Evolutionary conservation across 2,797 vertebrate species (phyloP).

Genomic region (Dipus sagitta): DNA sequence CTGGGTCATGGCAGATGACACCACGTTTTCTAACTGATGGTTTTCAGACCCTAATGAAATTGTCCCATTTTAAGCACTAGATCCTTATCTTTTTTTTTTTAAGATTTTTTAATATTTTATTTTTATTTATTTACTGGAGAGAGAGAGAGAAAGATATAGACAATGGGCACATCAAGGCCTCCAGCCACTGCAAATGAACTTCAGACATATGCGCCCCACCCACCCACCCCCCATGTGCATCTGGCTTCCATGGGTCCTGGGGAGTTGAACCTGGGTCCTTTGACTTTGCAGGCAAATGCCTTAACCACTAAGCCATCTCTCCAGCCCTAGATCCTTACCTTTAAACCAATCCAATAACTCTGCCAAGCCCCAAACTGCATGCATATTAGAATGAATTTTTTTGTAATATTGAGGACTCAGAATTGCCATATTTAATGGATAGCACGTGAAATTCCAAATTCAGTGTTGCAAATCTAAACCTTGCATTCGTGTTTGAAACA

Average conservation of each 20-base stretch:
- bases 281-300: no score
- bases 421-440: slow-evolving; percentile 59
- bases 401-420: slow-evolving; percentile 12
- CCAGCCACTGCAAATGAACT: no score
- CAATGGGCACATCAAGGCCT: no score
- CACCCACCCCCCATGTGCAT: no score
- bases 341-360: slow-evolving; percentile 33
- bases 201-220: no score
- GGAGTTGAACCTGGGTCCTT: no score
- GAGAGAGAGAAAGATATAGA: no score
- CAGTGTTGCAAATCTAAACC: slow-evolving; percentile 72
- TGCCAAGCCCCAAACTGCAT: slow-evolving; percentile 23
- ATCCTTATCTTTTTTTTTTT: background rate
- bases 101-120: no score
- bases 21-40: background rate
- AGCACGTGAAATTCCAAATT: slow-evolving; percentile 54
- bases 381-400: slow-evolving; percentile 39
- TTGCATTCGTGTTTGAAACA: slow-evolving; percentile 72
- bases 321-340: background rate
- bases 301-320: no score
- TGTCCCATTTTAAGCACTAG: slow-evolving; percentile 39
- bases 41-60: slow-evolving; percentile 20
- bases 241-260: no score
- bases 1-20: background rate
- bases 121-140: no score